Evolutionary conservation across 2,113 vertebrate genomes (phyloP), one percentile per base, ranked within the genome.

Genomic region (Jaculus jaculus): DNA sequence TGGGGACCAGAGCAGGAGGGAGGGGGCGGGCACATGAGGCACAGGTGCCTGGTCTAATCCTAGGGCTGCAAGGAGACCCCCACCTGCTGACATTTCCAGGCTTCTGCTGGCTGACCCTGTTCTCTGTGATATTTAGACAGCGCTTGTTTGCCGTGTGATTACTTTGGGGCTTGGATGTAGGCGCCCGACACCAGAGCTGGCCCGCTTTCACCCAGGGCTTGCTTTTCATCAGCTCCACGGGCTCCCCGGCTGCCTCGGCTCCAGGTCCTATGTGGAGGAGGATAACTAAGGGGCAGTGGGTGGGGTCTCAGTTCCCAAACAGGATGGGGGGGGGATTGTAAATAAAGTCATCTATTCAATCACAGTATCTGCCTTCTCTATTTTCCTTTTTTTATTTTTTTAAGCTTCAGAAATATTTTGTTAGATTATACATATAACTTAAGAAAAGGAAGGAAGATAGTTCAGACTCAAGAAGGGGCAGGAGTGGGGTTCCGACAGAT

Each of bases 11-110:
- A 11, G 87, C 92, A 83, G 30, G 10, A 20, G 83, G 83, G 94
- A 80, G 92, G 78, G 89, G 87, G 93, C 18, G 5, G 91, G 95
- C 74, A 4, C 66, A 8, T 72, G 89, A 65, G 5, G 51, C 83
- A 65, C 93, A 96, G 98, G 95, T 96, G 97, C 96, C 96, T 96
- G 95, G 94, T 97, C 96, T 98, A 97, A 98, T 98, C 97, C 95
- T 63, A 42, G 72, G 95, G 93, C 87, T 95, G 95, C 63, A 88
- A 95, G 96, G 96, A 96, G 97, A 97, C 97, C 97, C 98, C 97
- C 73, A 28, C n/a, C 73, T 10, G 79, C 97, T 98, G 98, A 99
- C 98, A 98, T 98, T 99, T 99, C 95, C 97, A 94, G 95, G 92
- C 97, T 95, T 97, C 94, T 82, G 93, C 89, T 94, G 85, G 75